phyloP scores from a whole-genome alignment of 2,113 vertebrate genomes.

The Talpa occidentalis region DNA sequence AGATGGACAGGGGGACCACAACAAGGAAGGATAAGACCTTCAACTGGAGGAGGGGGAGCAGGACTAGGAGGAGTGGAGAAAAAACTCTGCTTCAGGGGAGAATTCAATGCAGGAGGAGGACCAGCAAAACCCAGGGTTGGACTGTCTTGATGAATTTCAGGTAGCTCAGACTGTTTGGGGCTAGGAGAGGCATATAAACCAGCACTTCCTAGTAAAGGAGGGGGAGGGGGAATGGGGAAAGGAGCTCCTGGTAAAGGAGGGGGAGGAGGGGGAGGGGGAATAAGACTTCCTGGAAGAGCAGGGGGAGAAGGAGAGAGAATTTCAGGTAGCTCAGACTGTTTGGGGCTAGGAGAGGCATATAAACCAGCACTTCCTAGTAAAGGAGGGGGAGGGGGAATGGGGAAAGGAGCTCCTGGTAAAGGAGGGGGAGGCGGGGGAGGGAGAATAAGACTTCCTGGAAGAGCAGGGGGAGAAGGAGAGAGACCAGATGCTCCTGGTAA shows the following conservation, averaged over 20 bases:
- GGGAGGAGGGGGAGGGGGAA: background rate
- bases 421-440: no score
- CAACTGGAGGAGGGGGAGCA: background rate
- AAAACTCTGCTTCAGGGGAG: rapidly evolving
- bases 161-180: no score
- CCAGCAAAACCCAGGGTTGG: rapidly evolving
- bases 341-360: no score
- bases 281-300: background rate
- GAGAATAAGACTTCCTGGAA: no score
- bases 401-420: no score
- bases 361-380: background rate
- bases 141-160: rapidly evolving
- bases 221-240: no score
- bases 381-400: background rate
- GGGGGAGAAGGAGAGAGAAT: background rate
- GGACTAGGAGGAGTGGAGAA: rapidly evolving
- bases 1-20: background rate
- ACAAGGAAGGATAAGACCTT: background rate
- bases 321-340: no score
- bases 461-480: background rate
- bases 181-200: rapidly evolving
- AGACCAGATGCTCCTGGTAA: no score
- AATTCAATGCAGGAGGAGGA: rapidly evolving
- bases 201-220: no score
- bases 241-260: background rate